Base-by-base conservation (phyloP, 2,888 invertebrate genomes). In the Hirtodrosophila confusa region DNA sequence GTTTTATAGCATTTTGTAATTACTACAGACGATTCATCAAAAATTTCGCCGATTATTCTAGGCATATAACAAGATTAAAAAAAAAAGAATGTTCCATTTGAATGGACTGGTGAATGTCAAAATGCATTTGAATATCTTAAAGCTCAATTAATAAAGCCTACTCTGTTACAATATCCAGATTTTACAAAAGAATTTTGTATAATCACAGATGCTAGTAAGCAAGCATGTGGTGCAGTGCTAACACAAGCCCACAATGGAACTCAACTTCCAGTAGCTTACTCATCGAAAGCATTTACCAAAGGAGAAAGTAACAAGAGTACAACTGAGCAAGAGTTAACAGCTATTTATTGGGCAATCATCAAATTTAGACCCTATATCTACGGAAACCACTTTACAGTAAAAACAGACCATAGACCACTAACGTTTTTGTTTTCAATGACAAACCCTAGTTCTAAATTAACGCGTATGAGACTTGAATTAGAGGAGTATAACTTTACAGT, bases 331-430 rank as follows among this genome's bases (percentile, higher is more conserved):
- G 36, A 40, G n/a, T n/a, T n/a, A n/a, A n/a, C n/a, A n/a, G 51
- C 51, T 17, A 39, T 49, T 49, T 11, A 49, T 31, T 44, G 12
- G 37, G 40, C 17, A 40, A 40, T 45, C 9, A 45, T 11, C 33
- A 33, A 45, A 33, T 45, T 17, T 33, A 33, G 49, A 49, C 49
- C 49, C 23, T 49, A 49, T 37, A 39, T 49, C 5, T 39, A 49
- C 39, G 51, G 51, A 11, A 39, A 2, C 4, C 17, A 17, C 2
- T 17, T 17, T 2, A 17, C 2, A 17, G 17, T 17, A 17, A 17
- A 17, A 17, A 17, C 41, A 51, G 1, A 41, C 41, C 24, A 39
- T 33, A 41, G 51, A 35, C 33, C 49, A 37, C 49, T 37, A n/a
- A 49, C 49, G 24, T 37, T 23, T 37, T 17, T 17, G 17, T 17